phyloP scores from a whole-genome alignment of 1,140 invertebrate genomes.

The Sweltsa coloradensis region DNA sequence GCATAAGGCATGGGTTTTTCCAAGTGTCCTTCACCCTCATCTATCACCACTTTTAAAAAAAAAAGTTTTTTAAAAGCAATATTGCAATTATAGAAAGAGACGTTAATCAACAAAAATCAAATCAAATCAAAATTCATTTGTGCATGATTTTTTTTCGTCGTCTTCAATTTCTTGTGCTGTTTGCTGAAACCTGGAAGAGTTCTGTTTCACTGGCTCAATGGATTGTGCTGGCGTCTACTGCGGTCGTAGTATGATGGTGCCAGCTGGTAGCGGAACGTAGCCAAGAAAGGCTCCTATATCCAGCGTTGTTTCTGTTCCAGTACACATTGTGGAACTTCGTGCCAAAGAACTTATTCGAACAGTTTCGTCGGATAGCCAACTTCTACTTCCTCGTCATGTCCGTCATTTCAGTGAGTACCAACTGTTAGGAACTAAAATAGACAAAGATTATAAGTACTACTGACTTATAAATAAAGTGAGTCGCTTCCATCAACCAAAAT shows the following conservation, averaged over 20 bases:
- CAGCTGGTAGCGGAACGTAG: not conserved
- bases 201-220: not conserved
- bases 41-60: no score
- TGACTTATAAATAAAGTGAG: no score
- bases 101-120: no score
- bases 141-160: conserved; percentile 5
- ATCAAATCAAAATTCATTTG: no score
- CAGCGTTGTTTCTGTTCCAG: conserved; percentile 29
- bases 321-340: conserved; percentile 71
- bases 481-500: no score
- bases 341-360: conserved; percentile 73
- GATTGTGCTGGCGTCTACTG: not conserved
- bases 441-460: no score
- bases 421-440: no score
- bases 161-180: not conserved
- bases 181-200: not conserved
- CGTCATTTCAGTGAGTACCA: conserved; percentile 50
- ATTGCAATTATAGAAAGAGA: no score
- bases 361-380: conserved; percentile 73
- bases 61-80: not conserved
- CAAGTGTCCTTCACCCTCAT: no score
- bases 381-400: conserved; percentile 70
- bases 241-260: not conserved
- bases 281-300: not conserved
- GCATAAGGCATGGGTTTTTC: no score